Evolutionary conservation across 2,888 invertebrate species (phyloP).

Genomic region (Hydrotaea diabolus): DNA sequence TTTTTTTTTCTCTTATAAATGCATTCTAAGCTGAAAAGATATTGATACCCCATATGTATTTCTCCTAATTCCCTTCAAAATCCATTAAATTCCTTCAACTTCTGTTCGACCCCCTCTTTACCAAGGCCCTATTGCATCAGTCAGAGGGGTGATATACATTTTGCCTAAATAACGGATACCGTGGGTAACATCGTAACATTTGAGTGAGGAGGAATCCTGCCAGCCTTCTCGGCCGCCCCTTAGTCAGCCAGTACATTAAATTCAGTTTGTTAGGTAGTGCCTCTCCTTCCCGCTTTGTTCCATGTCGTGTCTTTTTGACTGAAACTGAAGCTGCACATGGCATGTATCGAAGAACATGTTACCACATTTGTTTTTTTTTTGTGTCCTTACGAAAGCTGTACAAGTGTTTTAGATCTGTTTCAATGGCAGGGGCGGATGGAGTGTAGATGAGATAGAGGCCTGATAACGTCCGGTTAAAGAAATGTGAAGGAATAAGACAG

Average conservation of each 20-base stretch:
- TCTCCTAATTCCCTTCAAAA: no score
- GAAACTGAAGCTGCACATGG: background rate
- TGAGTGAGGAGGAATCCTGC: background rate
- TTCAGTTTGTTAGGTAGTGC: background rate
- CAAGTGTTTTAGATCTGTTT: background rate
- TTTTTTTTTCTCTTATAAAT: no score
- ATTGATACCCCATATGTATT: no score
- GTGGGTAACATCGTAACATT: background rate
- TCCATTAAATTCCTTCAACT: no score
- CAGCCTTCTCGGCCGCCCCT: background rate
- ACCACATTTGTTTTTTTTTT: background rate
- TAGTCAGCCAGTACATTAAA: background rate
- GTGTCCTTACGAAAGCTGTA: background rate
- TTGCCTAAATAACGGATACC: slow-evolving; percentile 26
- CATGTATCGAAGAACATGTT: background rate
- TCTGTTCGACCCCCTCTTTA: no score
- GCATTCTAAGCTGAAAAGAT: no score
- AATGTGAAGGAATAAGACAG: no score
- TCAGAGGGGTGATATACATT: background rate
- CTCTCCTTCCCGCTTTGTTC: background rate
- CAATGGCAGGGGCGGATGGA: background rate
- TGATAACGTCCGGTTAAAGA: no score
- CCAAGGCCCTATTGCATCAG: no score
- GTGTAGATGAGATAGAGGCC: background rate
- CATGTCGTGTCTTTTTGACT: background rate